Evolutionary conservation across 2,888 invertebrate species (phyloP).

Genomic region (Ophioninae sp.): DNA sequence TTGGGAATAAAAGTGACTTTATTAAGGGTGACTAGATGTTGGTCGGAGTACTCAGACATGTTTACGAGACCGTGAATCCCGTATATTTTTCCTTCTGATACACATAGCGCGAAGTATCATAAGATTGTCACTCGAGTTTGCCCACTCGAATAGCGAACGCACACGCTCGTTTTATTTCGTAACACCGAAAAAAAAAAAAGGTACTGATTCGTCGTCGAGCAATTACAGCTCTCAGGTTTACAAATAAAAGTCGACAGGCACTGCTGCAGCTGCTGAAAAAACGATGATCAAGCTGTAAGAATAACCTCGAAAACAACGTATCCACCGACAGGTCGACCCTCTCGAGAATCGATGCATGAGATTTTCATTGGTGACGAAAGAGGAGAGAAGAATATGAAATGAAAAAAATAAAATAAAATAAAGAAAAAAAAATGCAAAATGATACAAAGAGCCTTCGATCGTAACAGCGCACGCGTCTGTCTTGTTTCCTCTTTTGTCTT

Average conservation of each 20-base stretch:
- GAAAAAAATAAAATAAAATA: slow-evolving; percentile 37
- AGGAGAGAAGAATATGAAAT: slow-evolving; percentile 30
- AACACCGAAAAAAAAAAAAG: slow-evolving; percentile 12
- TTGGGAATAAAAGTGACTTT: too few species aligned
- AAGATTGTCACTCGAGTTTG: slow-evolving; percentile 18
- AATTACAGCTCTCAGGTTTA: slow-evolving; percentile 10
- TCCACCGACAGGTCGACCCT: slow-evolving; percentile 72
- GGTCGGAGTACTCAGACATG: too few species aligned
- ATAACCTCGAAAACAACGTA: slow-evolving; percentile 35
- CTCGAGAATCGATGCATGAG: slow-evolving; percentile 66
- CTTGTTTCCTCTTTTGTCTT: slow-evolving; percentile 9
- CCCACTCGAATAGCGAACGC: slow-evolving; percentile 8
- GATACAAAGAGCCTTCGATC: slow-evolving; percentile 7
- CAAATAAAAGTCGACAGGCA: slow-evolving; percentile 22
- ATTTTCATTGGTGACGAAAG: slow-evolving; percentile 33
- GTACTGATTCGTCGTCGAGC: too few species aligned
- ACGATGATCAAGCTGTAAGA: slow-evolving; percentile 17
- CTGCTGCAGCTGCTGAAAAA: background rate
- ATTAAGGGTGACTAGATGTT: too few species aligned
- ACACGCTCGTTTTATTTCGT: slow-evolving; percentile 3
- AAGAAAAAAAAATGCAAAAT: too few species aligned
- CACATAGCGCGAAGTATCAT: slow-evolving; percentile 24
- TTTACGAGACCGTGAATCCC: background rate
- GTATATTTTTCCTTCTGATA: slow-evolving; percentile 15
- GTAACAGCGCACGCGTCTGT: slow-evolving; percentile 11